Evolutionary conservation across 2,797 vertebrate genomes (phyloP).

Genomic region (Peromyscus eremicus): DNA sequence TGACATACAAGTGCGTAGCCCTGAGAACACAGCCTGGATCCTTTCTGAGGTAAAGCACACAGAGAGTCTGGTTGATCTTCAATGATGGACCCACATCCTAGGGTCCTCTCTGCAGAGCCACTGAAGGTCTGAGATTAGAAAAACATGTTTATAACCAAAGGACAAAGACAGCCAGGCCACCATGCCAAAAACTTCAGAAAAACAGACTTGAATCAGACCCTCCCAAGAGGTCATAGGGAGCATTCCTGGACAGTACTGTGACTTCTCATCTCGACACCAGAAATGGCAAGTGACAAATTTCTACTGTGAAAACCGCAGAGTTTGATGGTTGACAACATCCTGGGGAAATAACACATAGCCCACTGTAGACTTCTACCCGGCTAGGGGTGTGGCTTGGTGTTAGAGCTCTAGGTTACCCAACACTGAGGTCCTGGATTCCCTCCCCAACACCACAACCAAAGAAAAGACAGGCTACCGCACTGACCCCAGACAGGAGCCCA

Average conservation of each 20-base stretch:
- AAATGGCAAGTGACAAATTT: neutral
- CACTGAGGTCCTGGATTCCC: neutral
- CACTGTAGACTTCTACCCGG: neutral
- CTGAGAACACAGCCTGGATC: fast-evolving
- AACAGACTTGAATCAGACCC: no score
- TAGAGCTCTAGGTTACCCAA: neutral
- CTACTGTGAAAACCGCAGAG: neutral
- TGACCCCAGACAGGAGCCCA: neutral
- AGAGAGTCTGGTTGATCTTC: neutral
- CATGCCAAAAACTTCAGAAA: neutral
- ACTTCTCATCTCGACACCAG: neutral
- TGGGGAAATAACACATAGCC: neutral
- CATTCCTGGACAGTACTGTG: no score
- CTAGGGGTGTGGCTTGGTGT: neutral
- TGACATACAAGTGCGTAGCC: fast-evolving
- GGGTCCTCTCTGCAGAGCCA: fast-evolving
- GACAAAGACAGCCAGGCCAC: no score
- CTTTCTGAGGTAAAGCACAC: fast-evolving
- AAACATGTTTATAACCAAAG: neutral
- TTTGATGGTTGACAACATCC: no score
- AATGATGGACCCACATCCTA: neutral
- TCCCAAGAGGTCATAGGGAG: neutral
- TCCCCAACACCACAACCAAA: neutral
- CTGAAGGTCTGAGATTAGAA: neutral
- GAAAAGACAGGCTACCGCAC: no score